Conservation (phyloP, 1,140 invertebrate species). For the Drosophila micromelanica region DNA sequence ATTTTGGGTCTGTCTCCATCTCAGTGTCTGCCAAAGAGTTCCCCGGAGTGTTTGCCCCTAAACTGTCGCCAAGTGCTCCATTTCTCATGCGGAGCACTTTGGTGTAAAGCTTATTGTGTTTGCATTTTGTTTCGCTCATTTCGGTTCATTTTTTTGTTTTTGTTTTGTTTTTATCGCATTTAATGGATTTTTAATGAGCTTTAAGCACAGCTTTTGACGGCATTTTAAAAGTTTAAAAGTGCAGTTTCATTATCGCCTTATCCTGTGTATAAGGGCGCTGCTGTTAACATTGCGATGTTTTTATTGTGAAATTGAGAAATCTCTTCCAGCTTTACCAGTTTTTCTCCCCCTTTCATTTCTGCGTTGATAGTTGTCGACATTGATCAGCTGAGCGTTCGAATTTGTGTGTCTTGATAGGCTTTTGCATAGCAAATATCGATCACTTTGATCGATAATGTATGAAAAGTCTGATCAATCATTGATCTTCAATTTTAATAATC, state of each 20-base stretch:
- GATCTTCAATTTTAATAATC: too few species aligned
- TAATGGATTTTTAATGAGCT: slow-evolving; percentile 82
- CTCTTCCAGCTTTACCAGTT: background rate
- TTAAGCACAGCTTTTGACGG: slow-evolving; percentile 71
- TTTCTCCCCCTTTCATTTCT: background rate
- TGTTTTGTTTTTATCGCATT: slow-evolving; percentile 55
- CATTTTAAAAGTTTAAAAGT: slow-evolving; percentile 43
- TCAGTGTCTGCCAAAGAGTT: background rate
- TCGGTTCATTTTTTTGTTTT: background rate
- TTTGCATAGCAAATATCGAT: background rate
- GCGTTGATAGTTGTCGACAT: too few species aligned
- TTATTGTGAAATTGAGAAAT: too few species aligned
- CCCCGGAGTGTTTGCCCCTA: background rate
- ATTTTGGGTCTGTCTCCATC: slow-evolving; percentile 36
- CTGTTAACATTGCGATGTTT: too few species aligned
- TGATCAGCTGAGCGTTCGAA: too few species aligned
- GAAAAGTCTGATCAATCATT: too few species aligned
- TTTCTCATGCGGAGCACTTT: slow-evolving; percentile 36
- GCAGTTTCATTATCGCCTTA: slow-evolving; percentile 72
- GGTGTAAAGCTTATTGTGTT: slow-evolving; percentile 73
- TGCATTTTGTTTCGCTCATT: slow-evolving; percentile 34
- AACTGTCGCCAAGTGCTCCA: slow-evolving; percentile 76
- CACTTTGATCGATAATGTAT: background rate
- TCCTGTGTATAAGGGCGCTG: slow-evolving; percentile 55
- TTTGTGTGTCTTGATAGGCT: too few species aligned